These are phyloP conservation scores for Upupa epops DNA, from an alignment of 2,113 vertebrate genomes.

Conservation along the genomic window DNA sequence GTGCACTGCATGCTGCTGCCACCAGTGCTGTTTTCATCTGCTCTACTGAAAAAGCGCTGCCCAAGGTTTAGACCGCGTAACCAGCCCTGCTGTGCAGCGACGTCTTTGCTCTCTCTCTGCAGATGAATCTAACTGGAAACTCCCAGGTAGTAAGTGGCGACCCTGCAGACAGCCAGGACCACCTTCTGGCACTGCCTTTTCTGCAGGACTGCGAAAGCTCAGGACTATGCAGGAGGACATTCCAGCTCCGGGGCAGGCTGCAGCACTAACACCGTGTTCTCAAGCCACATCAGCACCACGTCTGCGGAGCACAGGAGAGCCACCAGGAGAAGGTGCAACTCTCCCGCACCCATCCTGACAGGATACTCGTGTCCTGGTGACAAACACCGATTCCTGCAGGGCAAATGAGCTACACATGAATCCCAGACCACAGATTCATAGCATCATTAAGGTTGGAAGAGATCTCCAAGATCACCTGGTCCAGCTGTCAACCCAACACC, in stretches of 20 bases:
- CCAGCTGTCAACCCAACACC: too few relatives aligned
- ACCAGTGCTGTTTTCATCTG: neutral
- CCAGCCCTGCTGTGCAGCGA: neutral
- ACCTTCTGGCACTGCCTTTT: neutral
- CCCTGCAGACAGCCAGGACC: neutral
- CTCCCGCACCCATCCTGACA: neutral
- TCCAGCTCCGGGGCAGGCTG: neutral
- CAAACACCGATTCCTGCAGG: neutral
- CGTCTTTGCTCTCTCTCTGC: neutral
- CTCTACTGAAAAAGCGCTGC: neutral
- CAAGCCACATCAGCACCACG: neutral
- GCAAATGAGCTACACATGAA: neutral
- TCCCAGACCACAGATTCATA: neutral
- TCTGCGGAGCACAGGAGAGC: neutral
- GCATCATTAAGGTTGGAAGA: too few relatives aligned
- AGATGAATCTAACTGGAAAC: neutral
- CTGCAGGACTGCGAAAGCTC: neutral
- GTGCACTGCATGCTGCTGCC: neutral
- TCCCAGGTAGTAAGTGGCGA: neutral
- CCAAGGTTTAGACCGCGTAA: neutral
- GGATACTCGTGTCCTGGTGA: rapidly evolving
- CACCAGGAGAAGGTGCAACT: neutral
- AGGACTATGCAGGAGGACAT: too few relatives aligned
- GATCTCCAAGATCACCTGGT: too few relatives aligned
- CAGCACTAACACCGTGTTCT: neutral